These are phyloP conservation scores for Sparidentex hasta DNA, from an alignment of 2,797 vertebrate species.

Conservation along the genomic window DNA sequence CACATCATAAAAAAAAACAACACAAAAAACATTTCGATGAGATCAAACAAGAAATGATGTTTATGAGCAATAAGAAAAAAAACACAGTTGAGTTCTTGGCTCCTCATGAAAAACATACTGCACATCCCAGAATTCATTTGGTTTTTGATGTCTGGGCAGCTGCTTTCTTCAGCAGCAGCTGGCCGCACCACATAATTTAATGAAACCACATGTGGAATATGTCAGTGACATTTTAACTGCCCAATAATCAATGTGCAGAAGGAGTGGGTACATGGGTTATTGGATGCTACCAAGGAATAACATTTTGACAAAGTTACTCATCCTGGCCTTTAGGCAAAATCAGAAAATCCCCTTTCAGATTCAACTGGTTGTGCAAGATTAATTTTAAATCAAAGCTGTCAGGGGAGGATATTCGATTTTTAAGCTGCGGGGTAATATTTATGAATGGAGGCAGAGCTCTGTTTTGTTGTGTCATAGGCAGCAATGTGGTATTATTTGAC, in stretches of 20 bases:
- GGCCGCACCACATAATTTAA: constrained; percentile 15
- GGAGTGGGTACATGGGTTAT: constrained; percentile 6
- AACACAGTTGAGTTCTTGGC: not conserved
- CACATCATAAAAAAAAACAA: constrained; percentile 25
- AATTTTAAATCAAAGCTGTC: constrained; percentile 37
- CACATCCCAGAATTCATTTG: constrained; percentile 1
- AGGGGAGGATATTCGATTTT: constrained; percentile 21
- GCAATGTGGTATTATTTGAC: constrained; percentile 1
- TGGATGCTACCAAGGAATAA: not conserved
- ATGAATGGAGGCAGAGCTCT: constrained; percentile 32
- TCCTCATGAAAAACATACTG: constrained; percentile 30
- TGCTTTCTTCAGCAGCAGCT: constrained; percentile 43
- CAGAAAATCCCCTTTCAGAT: constrained; percentile 26
- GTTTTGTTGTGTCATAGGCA: constrained; percentile 32
- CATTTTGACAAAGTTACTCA: constrained; percentile 8
- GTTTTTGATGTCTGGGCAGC: constrained; percentile 45
- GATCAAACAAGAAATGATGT: not conserved
- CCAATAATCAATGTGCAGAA: constrained; percentile 16
- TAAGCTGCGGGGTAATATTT: constrained; percentile 21
- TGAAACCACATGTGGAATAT: constrained; percentile 22
- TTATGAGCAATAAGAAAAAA: constrained; percentile 2
- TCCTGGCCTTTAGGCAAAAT: not conserved
- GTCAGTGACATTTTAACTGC: constrained; percentile 26
- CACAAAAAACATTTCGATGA: not conserved
- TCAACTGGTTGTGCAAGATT: constrained; percentile 43